Evolutionary conservation across 2,113 vertebrate genomes (phyloP).

Genomic region (Microcebus lehilahytsara): DNA sequence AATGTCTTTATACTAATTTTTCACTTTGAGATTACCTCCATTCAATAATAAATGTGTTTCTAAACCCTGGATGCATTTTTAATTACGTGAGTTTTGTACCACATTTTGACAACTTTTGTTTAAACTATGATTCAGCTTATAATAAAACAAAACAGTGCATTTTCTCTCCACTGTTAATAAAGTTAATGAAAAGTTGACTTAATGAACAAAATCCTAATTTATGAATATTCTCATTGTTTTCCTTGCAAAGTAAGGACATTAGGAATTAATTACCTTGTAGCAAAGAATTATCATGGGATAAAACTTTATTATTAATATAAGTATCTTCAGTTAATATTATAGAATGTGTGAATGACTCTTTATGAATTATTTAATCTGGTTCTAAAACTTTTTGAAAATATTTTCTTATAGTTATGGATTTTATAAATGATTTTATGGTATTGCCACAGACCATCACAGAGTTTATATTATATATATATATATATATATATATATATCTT

Average conservation of each 20-base stretch:
- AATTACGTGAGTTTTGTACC: background rate
- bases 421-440: conserved; percentile 5
- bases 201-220: conserved; percentile 27
- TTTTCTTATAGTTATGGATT: background rate
- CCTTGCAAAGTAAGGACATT: background rate
- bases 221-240: background rate
- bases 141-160: background rate
- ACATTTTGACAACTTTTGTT: background rate
- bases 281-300: background rate
- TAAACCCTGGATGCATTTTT: background rate
- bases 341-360: background rate
- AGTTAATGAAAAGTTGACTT: background rate
- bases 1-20: background rate
- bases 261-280: background rate
- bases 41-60: background rate
- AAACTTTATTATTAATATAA: conserved; percentile 12
- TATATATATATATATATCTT: too few species aligned
- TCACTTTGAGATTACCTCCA: background rate
- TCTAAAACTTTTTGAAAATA: background rate
- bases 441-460: background rate
- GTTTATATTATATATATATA: too few species aligned
- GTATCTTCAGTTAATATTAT: background rate
- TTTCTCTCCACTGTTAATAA: background rate
- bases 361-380: background rate
- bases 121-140: background rate